phyloP scores from a whole-genome alignment of 2,797 vertebrate genomes.

The Dromococcyx pavoninus region DNA sequence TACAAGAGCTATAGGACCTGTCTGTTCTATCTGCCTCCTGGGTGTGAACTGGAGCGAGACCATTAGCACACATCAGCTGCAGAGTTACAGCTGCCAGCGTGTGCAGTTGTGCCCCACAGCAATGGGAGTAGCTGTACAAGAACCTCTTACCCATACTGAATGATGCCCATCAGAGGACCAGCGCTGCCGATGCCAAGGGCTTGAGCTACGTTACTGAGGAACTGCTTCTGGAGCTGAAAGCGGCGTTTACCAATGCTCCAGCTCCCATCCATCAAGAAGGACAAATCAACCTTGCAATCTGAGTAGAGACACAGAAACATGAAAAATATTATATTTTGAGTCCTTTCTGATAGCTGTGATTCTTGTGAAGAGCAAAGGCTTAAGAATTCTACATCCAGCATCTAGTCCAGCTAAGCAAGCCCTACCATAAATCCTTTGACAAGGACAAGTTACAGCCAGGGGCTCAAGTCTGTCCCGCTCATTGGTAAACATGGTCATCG shows the following conservation, averaged over 20 bases:
- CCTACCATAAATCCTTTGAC: background rate
- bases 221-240: constrained; percentile 95
- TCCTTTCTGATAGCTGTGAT: background rate
- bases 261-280: constrained; percentile 94
- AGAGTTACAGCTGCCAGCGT: background rate
- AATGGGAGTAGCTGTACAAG: background rate
- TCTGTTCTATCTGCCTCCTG: background rate
- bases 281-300: constrained; percentile 94
- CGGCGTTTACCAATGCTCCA: constrained; percentile 94
- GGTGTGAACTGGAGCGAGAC: background rate
- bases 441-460: background rate
- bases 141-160: constrained; percentile 91
- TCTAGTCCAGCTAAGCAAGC: background rate
- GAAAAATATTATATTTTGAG: background rate
- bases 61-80: fast-evolving
- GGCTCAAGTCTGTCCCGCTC: background rate
- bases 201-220: constrained; percentile 86
- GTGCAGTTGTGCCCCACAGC: fast-evolving
- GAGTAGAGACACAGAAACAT: background rate
- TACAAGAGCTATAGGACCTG: background rate
- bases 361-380: background rate
- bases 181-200: constrained; percentile 84
- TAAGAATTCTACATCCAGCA: background rate
- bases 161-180: constrained; percentile 93
- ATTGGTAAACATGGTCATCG: background rate